Evolutionary conservation across 2,797 vertebrate species (phyloP), one percentile per base, ranked within the genome.

Genomic region (Antrozous pallidus): DNA sequence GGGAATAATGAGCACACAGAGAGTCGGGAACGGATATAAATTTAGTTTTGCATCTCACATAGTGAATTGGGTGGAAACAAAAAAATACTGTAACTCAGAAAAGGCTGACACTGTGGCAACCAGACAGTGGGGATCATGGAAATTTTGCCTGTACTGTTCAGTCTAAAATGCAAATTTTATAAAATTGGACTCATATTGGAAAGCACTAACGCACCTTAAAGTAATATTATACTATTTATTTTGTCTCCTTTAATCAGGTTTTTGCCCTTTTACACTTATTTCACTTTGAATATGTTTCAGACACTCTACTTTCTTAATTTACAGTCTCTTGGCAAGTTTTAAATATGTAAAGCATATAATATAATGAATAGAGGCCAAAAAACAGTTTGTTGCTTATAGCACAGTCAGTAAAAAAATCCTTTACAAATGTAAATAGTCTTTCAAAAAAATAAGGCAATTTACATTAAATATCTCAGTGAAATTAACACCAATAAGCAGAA

Each of bases 401-500:
- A 31, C 0, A 6, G 12, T 16, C 90, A 77, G 45, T 80, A 82
- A 67, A 95, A 95, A 95, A 94, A 73, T 85, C 20, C 51, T 73
- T 90, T 90, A 61, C 71, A 26, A 80, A 86, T 38, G 65, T 94
- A 13, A 74, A 88, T 93, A 63, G 94, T 31, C 61, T 80, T 75
- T 61, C 90, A 91, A 91, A 90, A 94, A 89, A 78, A 73, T 96
- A 90, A 81, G 88, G 91, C 51, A 63, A 26, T 61, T 96, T 61
- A 28, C 58, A 61, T 31, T 61, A 61, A 61, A 61, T 61, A 61
- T 14, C 58, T 61, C 58, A 14, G 58, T 84, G 87, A 47, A 97
- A 91, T 85, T 94, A 78, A 42, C 47, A 94, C 77, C 84, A 96
- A 90, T 73, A 92, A 49, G 42, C 31, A 92, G 40, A 58, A 91